Percentiles rank a stretch among this genome's conserved stretches.
Conservation (phyloP, 2,888 invertebrate species). For the Heliconius sara region DNA sequence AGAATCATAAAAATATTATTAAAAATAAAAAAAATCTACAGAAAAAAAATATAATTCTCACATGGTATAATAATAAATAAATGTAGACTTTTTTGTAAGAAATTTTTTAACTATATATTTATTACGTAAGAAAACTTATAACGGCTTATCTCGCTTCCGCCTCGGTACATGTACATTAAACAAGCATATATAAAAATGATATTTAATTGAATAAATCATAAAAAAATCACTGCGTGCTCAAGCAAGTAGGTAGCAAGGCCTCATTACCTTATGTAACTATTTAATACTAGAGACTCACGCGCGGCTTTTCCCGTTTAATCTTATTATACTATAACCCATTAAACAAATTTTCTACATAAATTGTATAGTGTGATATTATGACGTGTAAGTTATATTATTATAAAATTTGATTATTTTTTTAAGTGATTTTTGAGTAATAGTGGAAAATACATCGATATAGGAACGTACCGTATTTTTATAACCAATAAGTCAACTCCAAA, state of each 20-base stretch:
- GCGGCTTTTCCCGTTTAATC: too few species aligned
- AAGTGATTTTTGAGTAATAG: too few species aligned
- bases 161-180: slow-evolving; percentile 14
- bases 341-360: too few species aligned
- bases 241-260: not conserved
- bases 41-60: not conserved
- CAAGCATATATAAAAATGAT: slow-evolving; percentile 13
- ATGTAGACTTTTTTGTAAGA: not conserved
- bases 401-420: too few species aligned
- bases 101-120: not conserved
- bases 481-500: too few species aligned
- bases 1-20: not conserved
- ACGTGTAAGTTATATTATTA: too few species aligned
- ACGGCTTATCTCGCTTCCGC: slow-evolving; percentile 24
- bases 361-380: too few species aligned
- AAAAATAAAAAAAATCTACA: not conserved
- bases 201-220: slow-evolving; percentile 12
- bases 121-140: slow-evolving; percentile 19
- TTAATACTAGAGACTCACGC: not conserved
- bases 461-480: too few species aligned
- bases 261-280: not conserved
- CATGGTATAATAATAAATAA: not conserved
- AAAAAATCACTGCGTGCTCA: slow-evolving; percentile 9
- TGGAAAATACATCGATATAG: too few species aligned
- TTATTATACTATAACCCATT: too few species aligned